phyloP scores from a whole-genome alignment of 2,113 vertebrate genomes.

The Malurus melanocephalus region DNA sequence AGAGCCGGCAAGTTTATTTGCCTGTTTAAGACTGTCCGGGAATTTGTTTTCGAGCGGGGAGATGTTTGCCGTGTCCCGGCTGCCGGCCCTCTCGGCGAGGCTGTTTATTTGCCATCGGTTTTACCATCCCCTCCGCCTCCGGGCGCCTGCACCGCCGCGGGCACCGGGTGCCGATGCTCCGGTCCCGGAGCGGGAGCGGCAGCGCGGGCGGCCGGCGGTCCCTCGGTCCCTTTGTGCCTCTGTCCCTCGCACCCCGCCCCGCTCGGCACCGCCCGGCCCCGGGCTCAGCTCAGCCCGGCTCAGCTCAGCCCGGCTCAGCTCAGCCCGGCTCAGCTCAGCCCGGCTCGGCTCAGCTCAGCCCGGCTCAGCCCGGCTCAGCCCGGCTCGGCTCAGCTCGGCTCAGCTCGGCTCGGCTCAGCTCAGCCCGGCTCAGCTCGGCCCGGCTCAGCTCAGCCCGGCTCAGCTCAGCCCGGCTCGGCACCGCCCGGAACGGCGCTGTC shows the following conservation, averaged over 20 bases:
- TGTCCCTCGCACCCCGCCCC: neutral
- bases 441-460: neutral
- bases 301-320: neutral
- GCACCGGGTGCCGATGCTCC: neutral
- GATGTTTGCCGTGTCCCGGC: conserved; percentile 4
- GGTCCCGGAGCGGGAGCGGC: neutral
- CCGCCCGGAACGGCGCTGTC: neutral
- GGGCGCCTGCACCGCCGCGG: conserved; percentile 22
- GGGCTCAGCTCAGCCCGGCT: neutral
- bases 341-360: no score
- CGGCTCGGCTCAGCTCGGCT: neutral
- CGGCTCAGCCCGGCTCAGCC: neutral
- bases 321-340: neutral
- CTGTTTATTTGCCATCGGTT: conserved; percentile 47
- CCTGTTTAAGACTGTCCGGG: conserved; percentile 58
- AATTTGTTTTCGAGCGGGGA: conserved; percentile 64
- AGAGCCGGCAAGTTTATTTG: conserved; percentile 58
- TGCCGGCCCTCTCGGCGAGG: conserved; percentile 30
- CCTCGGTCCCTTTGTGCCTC: neutral
- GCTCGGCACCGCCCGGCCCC: neutral
- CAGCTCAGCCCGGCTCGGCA: neutral
- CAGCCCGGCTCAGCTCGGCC: no score
- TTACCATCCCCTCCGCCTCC: conserved; percentile 27
- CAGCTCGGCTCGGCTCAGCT: neutral
- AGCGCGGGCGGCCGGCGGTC: neutral